These are phyloP conservation scores for Astreopora myriophthalma DNA, from an alignment of 64 coral and sea anemone species.

Conservation along the genomic window DNA sequence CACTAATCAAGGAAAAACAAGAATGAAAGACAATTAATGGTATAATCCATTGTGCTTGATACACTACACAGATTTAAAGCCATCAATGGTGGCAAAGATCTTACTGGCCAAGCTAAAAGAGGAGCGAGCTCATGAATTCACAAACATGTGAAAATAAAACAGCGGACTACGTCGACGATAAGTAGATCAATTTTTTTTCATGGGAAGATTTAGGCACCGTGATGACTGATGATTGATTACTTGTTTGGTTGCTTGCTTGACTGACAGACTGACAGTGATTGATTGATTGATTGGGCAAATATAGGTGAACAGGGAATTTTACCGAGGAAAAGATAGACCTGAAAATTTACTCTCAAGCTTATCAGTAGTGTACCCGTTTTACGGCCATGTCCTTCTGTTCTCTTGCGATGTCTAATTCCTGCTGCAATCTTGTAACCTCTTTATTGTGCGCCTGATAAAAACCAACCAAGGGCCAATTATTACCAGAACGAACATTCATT, in stretches of 20 bases:
- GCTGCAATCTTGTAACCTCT: slow-evolving; percentile 43
- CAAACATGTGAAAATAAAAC: too few relatives aligned
- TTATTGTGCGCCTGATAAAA: slow-evolving; percentile 40
- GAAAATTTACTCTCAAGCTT: background rate
- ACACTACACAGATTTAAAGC: background rate
- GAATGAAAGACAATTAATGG: background rate
- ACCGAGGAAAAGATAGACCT: too few relatives aligned
- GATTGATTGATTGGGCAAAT: too few relatives aligned
- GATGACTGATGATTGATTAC: too few relatives aligned
- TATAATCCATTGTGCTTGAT: background rate
- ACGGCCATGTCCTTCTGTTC: slow-evolving; percentile 64
- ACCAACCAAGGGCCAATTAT: background rate
- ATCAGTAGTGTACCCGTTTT: slow-evolving; percentile 32
- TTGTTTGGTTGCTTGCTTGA: too few relatives aligned
- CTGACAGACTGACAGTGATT: too few relatives aligned
- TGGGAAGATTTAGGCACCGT: too few relatives aligned
- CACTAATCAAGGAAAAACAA: slow-evolving; percentile 35
- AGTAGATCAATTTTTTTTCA: too few relatives aligned
- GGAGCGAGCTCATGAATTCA: too few relatives aligned
- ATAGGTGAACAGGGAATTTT: too few relatives aligned
- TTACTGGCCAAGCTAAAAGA: background rate
- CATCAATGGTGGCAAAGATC: background rate
- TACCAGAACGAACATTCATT: background rate
- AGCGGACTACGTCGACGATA: too few relatives aligned
- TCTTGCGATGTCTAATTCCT: slow-evolving; percentile 56